A percentile compares a stretch with the other conserved stretches of the same genome.
phyloP scores from a whole-genome alignment of 1,140 invertebrate genomes.

The Drosophila jambulina region DNA sequence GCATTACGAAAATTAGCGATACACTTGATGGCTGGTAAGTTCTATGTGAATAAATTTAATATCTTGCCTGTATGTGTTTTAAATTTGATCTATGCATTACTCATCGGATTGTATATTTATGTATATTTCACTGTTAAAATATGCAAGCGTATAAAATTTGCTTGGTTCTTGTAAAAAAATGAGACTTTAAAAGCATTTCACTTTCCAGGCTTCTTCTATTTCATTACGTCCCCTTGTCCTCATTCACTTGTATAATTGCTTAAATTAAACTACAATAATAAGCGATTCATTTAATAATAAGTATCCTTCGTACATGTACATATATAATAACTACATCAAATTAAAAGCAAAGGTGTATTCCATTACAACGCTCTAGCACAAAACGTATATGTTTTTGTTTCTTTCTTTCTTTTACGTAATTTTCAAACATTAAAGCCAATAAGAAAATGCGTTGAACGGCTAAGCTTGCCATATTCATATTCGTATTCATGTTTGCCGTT shows the following conservation, averaged over 20 bases:
- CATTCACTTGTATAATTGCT: constrained; percentile 78
- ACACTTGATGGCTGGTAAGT: constrained; percentile 50
- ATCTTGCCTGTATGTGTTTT: constrained; percentile 60
- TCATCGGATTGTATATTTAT: constrained; percentile 69
- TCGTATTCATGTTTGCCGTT: constrained; percentile 60
- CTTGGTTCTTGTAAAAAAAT: constrained; percentile 83
- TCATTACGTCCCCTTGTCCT: constrained; percentile 53
- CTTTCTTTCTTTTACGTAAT: constrained; percentile 30
- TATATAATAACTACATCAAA: constrained; percentile 77
- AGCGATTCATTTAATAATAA: constrained; percentile 78
- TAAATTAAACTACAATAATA: constrained; percentile 84
- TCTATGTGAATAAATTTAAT: constrained; percentile 37
- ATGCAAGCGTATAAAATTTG: constrained; percentile 79
- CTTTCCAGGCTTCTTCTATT: constrained; percentile 71
- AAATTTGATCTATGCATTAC: constrained; percentile 73
- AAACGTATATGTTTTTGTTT: constrained; percentile 22
- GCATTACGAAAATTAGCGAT: constrained; percentile 75
- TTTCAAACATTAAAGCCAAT: constrained; percentile 80
- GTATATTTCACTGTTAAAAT: constrained; percentile 77
- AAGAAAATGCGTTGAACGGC: constrained; percentile 73
- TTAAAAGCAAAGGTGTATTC: constrained; percentile 65
- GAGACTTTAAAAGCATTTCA: constrained; percentile 83
- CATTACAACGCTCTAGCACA: constrained; percentile 65
- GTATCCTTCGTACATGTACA: constrained; percentile 61
- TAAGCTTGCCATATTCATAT: constrained; percentile 68